Evolutionary conservation across 2,888 invertebrate species (phyloP).

Genomic region (Pseudococcus viburni): DNA sequence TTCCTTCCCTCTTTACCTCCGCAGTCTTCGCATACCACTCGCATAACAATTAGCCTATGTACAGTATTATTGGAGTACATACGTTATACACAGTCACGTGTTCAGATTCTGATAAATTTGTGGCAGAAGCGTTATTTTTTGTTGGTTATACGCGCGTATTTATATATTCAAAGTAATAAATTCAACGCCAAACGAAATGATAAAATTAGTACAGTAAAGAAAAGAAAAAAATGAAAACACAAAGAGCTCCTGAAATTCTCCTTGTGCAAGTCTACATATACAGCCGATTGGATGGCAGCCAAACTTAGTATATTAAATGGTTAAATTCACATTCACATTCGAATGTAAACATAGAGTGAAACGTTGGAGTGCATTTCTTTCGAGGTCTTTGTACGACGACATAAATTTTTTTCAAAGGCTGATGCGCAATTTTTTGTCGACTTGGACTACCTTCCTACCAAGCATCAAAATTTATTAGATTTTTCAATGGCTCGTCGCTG

Average conservation of each 20-base stretch:
- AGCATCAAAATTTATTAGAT: no score
- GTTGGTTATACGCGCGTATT: neutral
- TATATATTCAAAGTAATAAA: constrained; percentile 41
- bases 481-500: no score
- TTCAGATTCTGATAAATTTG: constrained; percentile 3
- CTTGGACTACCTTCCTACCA: no score
- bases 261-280: constrained; percentile 41
- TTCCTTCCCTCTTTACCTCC: neutral
- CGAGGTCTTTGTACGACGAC: constrained; percentile 45
- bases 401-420: neutral
- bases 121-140: constrained; percentile 22
- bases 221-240: constrained; percentile 26
- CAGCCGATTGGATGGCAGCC: neutral
- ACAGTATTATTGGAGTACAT: neutral
- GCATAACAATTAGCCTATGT: neutral
- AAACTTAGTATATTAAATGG: constrained; percentile 7
- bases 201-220: constrained; percentile 48
- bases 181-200: constrained; percentile 40
- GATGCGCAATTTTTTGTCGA: no score
- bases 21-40: neutral
- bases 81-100: neutral
- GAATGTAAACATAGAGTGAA: constrained; percentile 14
- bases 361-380: constrained; percentile 19
- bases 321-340: neutral
- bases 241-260: constrained; percentile 32